A percentile compares a stretch with the other conserved stretches of the same genome.
These are phyloP conservation scores for Glareola pratincola DNA, from an alignment of 2,113 vertebrate species.

Conservation along the genomic window DNA sequence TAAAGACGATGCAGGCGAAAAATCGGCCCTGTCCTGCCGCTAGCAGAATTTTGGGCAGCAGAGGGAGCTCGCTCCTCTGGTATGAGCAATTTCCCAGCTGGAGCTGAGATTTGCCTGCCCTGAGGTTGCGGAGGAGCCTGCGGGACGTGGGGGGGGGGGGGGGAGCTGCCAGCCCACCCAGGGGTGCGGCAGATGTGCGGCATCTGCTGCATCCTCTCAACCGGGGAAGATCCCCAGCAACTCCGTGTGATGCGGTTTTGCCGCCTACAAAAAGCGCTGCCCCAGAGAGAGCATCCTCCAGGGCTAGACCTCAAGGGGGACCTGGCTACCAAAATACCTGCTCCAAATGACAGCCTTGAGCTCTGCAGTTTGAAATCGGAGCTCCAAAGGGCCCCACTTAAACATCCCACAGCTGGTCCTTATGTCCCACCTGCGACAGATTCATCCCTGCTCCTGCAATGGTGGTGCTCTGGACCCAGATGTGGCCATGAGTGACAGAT, in stretches of 20 bases:
- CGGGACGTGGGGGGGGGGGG: too few species aligned
- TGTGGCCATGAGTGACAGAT: neutral
- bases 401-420: rapidly evolving
- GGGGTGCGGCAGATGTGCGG: neutral
- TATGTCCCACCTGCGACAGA: neutral
- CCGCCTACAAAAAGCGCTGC: neutral
- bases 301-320: neutral
- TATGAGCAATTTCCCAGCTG: neutral
- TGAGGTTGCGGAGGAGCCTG: neutral
- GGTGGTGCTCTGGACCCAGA: neutral
- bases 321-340: neutral
- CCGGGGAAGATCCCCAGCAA: rapidly evolving
- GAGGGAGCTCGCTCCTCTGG: conserved; percentile 43
- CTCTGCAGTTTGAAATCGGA: neutral
- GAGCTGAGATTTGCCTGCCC: neutral
- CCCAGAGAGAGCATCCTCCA: neutral
- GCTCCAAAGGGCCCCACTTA: neutral
- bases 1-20: neutral
- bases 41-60: neutral
- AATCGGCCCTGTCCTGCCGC: neutral
- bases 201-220: neutral
- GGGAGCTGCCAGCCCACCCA: neutral
- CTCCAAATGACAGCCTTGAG: neutral
- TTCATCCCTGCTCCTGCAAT: neutral
- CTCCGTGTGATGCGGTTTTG: rapidly evolving